Percentiles rank a stretch among this genome's conserved stretches.
Evolutionary conservation across 1,140 invertebrate species (phyloP).

Genomic region (Araneus ventricosus): DNA sequence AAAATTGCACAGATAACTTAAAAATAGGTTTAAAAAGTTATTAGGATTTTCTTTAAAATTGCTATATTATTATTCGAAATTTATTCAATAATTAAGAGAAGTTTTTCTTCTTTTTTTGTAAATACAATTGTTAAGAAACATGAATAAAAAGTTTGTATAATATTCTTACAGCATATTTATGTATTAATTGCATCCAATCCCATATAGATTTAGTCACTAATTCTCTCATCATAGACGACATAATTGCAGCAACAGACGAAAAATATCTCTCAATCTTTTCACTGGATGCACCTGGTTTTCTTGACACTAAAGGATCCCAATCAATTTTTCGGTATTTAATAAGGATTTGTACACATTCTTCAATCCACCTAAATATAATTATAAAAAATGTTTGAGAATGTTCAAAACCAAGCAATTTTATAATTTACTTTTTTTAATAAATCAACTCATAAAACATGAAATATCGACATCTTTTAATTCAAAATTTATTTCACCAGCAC

Average conservation of each 20-base stretch:
- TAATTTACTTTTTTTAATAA: too few species aligned
- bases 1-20: too few species aligned
- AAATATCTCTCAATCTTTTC: slow-evolving; percentile 66
- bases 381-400: neutral
- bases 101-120: neutral
- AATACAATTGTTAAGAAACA: neutral
- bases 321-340: slow-evolving; percentile 57
- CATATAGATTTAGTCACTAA: slow-evolving; percentile 43
- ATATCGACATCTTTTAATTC: too few species aligned
- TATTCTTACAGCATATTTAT: slow-evolving; percentile 71
- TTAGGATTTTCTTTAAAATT: too few species aligned
- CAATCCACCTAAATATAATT: slow-evolving; percentile 33
- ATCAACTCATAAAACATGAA: too few species aligned
- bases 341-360: slow-evolving; percentile 47
- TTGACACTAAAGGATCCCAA: slow-evolving; percentile 66
- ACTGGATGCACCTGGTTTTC: slow-evolving; percentile 37
- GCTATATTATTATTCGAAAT: neutral
- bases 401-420: too few species aligned
- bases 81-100: neutral
- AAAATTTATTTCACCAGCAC: too few species aligned
- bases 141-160: neutral
- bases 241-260: slow-evolving; percentile 53
- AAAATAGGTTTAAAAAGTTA: too few species aligned
- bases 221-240: slow-evolving; percentile 63
- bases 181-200: slow-evolving; percentile 62